These are phyloP conservation scores for Notodonta ziczac DNA, from an alignment of 2,888 invertebrate species.

Conservation along the genomic window DNA sequence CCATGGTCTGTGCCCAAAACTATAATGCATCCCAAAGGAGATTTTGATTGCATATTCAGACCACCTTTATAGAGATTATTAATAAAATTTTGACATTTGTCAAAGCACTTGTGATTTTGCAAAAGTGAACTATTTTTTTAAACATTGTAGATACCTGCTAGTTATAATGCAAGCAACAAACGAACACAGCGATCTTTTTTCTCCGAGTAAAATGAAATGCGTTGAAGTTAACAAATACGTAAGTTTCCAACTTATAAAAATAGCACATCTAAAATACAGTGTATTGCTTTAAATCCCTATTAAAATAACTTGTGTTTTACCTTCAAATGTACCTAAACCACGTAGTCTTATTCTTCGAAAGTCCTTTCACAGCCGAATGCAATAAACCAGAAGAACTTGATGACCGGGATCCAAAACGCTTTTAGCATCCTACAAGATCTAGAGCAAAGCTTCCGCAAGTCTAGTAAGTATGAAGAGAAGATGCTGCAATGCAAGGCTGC, in stretches of 20 bases:
- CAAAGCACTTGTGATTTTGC: too few relatives aligned
- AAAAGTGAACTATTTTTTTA: too few relatives aligned
- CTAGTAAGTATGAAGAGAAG: constrained; percentile 59
- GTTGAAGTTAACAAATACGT: constrained; percentile 43
- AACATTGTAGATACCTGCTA: background rate
- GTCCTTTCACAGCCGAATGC: constrained; percentile 32
- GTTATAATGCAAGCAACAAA: constrained; percentile 30
- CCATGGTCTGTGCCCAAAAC: too few relatives aligned
- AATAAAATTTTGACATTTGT: too few relatives aligned
- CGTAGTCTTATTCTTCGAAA: background rate
- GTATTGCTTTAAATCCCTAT: too few relatives aligned
- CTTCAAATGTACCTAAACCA: background rate
- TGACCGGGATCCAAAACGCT: constrained; percentile 62
- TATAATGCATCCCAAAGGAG: too few relatives aligned
- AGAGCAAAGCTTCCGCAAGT: constrained; percentile 63
- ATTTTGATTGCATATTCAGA: too few relatives aligned
- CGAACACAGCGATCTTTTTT: constrained; percentile 41
- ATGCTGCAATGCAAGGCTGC: constrained; percentile 57
- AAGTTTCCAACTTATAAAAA: background rate
- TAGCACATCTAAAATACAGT: too few relatives aligned
- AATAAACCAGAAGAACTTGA: constrained; percentile 50
- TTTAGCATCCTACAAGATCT: constrained; percentile 57
- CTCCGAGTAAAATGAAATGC: constrained; percentile 47
- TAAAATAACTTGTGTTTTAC: background rate
- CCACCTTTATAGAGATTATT: too few relatives aligned